phyloP scores from a whole-genome alignment of 2,797 vertebrate genomes.

The Prunella strophiata region DNA sequence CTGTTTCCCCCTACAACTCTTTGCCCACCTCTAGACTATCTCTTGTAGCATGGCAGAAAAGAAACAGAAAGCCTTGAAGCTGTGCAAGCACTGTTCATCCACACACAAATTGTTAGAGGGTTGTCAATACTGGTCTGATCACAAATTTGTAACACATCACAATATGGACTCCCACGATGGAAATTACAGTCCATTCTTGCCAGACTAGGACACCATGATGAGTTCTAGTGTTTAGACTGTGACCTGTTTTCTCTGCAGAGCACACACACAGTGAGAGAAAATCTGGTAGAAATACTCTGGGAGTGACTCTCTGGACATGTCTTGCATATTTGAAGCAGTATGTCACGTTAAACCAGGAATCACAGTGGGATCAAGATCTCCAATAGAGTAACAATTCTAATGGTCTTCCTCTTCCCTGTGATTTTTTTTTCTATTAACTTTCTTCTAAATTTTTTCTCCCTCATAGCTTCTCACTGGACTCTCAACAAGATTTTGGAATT shows the following conservation, averaged over 20 bases:
- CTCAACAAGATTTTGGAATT: background rate
- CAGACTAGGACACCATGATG: background rate
- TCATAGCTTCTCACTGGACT: background rate
- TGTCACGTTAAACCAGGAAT: background rate
- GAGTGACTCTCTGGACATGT: background rate
- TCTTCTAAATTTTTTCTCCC: background rate
- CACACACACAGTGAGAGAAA: background rate
- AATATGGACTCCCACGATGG: background rate
- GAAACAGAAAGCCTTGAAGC: background rate
- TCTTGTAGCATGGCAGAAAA: background rate
- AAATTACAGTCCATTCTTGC: background rate
- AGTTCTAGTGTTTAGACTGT: background rate
- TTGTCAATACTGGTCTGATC: background rate
- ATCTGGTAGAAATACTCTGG: background rate
- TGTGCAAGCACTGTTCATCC: background rate
- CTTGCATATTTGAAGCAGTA: background rate
- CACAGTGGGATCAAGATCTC: background rate
- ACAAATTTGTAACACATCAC: background rate
- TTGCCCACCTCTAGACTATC: background rate
- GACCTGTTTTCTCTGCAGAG: background rate
- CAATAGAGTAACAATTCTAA: background rate
- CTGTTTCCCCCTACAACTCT: background rate
- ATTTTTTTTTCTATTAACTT: background rate
- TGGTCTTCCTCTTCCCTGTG: background rate
- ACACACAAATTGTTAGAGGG: fast-evolving